phyloP scores from a whole-genome alignment of 2,797 vertebrate genomes.

The Notolabrus celidotus region DNA sequence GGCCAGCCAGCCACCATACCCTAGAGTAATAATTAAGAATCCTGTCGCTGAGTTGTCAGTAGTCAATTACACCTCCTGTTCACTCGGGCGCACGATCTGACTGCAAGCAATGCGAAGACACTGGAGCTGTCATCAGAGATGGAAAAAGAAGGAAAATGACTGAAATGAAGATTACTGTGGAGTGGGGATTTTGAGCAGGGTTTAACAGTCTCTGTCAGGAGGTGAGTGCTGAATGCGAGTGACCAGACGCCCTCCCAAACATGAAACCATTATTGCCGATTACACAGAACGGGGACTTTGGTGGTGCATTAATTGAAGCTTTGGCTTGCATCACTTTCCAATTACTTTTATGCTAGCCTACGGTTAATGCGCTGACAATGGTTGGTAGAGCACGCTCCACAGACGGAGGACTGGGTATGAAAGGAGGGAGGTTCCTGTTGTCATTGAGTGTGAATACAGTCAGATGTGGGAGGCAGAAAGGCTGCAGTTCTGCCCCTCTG shows the following conservation, averaged over 20 bases:
- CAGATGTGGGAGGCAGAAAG: conserved; percentile 55
- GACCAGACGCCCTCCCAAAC: conserved; percentile 84
- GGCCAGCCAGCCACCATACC: conserved; percentile 79
- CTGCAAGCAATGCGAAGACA: conserved; percentile 80
- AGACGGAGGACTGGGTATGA: conserved; percentile 69
- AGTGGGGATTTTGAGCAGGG: conserved; percentile 79
- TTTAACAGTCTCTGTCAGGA: conserved; percentile 83
- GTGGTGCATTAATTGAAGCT: conserved; percentile 87
- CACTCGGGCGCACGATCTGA: conserved; percentile 79
- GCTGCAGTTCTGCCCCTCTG: conserved; percentile 49
- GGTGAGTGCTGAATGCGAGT: conserved; percentile 83
- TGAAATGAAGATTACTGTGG: conserved; percentile 84
- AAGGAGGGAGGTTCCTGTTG: conserved; percentile 62
- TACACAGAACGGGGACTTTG: conserved; percentile 86
- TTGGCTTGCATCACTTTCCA: conserved; percentile 86
- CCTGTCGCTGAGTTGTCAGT: conserved; percentile 83
- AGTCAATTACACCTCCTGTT: conserved; percentile 87
- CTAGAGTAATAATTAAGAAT: conserved; percentile 88
- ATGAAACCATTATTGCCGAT: conserved; percentile 87
- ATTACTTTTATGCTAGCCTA: conserved; percentile 90
- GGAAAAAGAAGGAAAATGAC: conserved; percentile 80
- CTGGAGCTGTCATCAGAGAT: conserved; percentile 78
- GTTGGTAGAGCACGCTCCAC: conserved; percentile 70
- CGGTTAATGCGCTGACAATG: conserved; percentile 86
- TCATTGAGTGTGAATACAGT: conserved; percentile 59